Base-by-base conservation (phyloP, 2,113 vertebrate genomes). In the Galbula dea region DNA sequence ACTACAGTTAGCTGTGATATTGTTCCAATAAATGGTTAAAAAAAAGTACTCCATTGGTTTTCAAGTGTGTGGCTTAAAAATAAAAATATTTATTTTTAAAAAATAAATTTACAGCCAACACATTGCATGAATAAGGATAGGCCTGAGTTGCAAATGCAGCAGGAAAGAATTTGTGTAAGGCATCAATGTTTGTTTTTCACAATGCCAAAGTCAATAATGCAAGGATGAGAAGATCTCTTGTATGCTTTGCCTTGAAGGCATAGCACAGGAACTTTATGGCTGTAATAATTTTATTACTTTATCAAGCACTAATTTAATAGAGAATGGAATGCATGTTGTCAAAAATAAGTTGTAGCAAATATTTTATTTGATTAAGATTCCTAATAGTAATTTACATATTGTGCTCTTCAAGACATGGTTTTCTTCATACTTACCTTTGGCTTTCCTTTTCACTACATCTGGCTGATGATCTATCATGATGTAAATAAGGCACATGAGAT, bases 281-380 rank as follows among this genome's bases (percentile, higher is more conserved):
- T 49, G 63, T 26, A 82, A 72, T 78, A 78, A 91, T 90, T 91
- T 80, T 65, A 92, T 93, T 77, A 83, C 48, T 73, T 73, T 88
- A 96, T 96, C 92, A 93, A 88, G 92, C 89, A 94, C 82, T 93
- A 91, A 96, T 95, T 96, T 95, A 94, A 86, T 80, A 94, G 84
- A 91, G 86, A 86, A 84, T 83, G 84, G 86, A 95, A 61, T 77
- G 74, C 41, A 81, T 41, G 61, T 24, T 93, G 46, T 87, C 89
- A 96, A 96, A 97, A 97, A 93, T 78, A 97, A 97, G 97, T 93
- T 73, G 86, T 59, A 80, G 69, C 63, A 66, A 92, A 69, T 88
- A 92, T 57, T 89, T 94, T 86, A 90, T 94, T 91, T 67, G 74
- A 92, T 97, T 96, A 97, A 94, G 87, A 94, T 79, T 83, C 85